A percentile compares a stretch with the other conserved stretches of the same genome.
Conservation (phyloP, 1,140 invertebrate genomes). For the Hormaphis cornu region DNA sequence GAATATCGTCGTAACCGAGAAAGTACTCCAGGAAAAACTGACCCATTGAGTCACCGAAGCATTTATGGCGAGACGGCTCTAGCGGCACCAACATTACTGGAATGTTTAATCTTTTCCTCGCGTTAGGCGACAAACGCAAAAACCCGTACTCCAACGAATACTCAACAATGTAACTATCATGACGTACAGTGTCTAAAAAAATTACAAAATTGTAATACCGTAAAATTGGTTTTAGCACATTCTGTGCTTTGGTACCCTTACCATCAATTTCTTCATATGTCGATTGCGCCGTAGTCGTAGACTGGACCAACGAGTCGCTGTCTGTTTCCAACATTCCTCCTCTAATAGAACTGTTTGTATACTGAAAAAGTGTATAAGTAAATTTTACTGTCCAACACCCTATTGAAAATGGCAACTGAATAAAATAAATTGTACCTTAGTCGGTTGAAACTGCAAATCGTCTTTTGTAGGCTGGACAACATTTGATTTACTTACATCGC, state of each 20-base stretch:
- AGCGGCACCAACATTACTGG: conserved; percentile 86
- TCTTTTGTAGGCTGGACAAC: background rate
- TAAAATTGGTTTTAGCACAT: background rate
- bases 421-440: background rate
- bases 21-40: conserved; percentile 84
- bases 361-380: background rate
- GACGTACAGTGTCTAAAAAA: background rate
- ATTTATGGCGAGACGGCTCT: conserved; percentile 77
- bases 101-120: conserved; percentile 75
- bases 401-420: background rate
- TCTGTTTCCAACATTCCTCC: background rate
- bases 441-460: background rate
- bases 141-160: conserved; percentile 97
- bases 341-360: conserved; percentile 4
- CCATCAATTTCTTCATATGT: background rate
- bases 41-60: conserved; percentile 88
- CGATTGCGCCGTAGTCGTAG: background rate
- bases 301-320: background rate
- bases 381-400: background rate
- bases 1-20: conserved; percentile 89
- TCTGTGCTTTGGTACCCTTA: background rate
- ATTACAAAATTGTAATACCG: too few relatives aligned
- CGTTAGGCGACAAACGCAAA: conserved; percentile 74
- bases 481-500: background rate
- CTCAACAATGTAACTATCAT: conserved; percentile 91